phyloP scores from a whole-genome alignment of 2,113 vertebrate genomes.

The Varanus salvator region DNA sequence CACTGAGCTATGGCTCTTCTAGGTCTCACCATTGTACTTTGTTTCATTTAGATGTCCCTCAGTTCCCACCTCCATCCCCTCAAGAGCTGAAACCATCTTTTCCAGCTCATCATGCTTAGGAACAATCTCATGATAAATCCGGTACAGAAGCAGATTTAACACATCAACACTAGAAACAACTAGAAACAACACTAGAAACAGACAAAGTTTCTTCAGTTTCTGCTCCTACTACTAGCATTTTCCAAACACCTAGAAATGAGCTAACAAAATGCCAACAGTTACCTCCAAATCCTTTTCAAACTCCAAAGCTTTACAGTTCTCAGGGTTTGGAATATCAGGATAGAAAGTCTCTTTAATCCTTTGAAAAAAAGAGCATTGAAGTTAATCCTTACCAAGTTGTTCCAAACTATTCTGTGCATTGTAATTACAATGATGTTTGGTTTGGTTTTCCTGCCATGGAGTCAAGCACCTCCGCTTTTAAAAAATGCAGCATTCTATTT shows the following conservation, averaged over 20 bases:
- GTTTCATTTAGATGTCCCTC: background rate
- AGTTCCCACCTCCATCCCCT: background rate
- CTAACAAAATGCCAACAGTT: slow-evolving; percentile 42
- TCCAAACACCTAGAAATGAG: background rate
- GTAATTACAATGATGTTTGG: background rate
- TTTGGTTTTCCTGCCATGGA: background rate
- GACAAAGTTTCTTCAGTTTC: background rate
- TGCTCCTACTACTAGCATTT: background rate
- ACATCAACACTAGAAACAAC: no score
- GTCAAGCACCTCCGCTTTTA: background rate
- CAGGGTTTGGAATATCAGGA: slow-evolving; percentile 84
- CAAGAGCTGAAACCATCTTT: background rate
- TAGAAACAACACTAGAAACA: no score
- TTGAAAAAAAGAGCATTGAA: slow-evolving; percentile 57
- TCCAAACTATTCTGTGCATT: background rate
- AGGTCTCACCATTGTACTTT: background rate
- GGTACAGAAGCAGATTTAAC: background rate
- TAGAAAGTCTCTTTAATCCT: slow-evolving; percentile 88
- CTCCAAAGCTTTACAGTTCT: slow-evolving; percentile 83
- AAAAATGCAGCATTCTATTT: background rate
- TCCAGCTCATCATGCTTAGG: background rate
- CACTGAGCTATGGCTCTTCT: no score
- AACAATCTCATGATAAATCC: background rate
- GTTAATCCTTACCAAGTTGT: background rate
- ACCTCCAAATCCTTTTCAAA: slow-evolving; percentile 83